These are phyloP conservation scores for Himalopsyche kuldschensis DNA, from an alignment of 2,888 invertebrate species.

Conservation along the genomic window DNA sequence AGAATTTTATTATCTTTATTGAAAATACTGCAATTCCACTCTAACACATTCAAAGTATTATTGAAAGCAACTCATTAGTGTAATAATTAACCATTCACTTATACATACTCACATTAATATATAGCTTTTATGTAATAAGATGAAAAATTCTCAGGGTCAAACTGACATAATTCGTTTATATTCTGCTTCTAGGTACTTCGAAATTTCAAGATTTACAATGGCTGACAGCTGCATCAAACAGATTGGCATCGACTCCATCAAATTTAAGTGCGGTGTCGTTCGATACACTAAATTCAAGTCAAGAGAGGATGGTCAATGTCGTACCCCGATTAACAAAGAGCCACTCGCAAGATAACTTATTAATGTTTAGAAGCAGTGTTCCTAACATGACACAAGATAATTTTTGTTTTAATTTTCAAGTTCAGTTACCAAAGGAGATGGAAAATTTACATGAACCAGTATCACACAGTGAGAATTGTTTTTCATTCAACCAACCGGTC, in stretches of 20 bases:
- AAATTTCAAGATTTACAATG: conserved; percentile 9
- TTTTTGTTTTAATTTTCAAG: neutral
- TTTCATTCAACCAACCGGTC: neutral
- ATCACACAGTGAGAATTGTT: neutral
- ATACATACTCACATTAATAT: too few species aligned
- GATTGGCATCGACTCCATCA: conserved; percentile 3
- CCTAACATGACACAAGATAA: neutral
- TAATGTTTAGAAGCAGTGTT: neutral
- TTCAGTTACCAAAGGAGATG: neutral
- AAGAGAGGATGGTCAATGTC: conserved; percentile 4
- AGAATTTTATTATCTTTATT: too few species aligned
- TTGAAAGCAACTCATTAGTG: too few species aligned
- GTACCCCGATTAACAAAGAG: conserved; percentile 15
- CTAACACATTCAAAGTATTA: neutral
- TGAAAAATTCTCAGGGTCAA: neutral
- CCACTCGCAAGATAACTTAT: conserved; percentile 30
- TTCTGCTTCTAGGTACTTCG: neutral
- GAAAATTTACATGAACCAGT: neutral
- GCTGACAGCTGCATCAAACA: conserved; percentile 8
- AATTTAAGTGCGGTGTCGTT: conserved; percentile 29
- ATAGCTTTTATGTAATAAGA: too few species aligned
- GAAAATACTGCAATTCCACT: neutral
- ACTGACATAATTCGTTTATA: neutral
- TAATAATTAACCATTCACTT: too few species aligned
- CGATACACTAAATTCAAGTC: conserved; percentile 24